phyloP scores from a whole-genome alignment of 2,888 invertebrate genomes.

The Ectemnius lituratus region DNA sequence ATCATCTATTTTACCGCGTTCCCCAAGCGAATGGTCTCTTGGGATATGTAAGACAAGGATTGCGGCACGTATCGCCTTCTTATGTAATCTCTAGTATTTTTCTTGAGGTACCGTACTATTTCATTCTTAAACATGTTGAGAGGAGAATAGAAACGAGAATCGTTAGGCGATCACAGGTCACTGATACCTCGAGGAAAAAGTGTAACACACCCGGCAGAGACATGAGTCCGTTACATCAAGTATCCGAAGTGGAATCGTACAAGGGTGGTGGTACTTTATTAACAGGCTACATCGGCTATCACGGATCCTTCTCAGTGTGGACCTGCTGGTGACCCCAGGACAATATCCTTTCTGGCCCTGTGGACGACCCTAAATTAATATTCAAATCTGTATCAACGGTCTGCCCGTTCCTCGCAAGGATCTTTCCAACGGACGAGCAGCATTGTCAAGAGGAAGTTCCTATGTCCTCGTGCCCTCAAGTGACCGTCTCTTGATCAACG shows the following conservation, averaged over 20 bases:
- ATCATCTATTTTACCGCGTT: constrained; percentile 8
- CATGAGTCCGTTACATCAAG: constrained; percentile 37
- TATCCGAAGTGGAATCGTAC: constrained; percentile 41
- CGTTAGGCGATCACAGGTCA: not conserved
- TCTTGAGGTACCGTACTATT: too few relatives aligned
- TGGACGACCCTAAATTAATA: constrained; percentile 72
- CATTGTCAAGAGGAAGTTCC: constrained; percentile 51
- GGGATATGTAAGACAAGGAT: too few relatives aligned
- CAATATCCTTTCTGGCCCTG: constrained; percentile 53
- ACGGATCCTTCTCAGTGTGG: constrained; percentile 46
- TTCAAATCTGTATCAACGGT: constrained; percentile 72
- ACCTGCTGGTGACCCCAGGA: constrained; percentile 57
- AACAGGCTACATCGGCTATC: constrained; percentile 57
- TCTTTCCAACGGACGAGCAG: constrained; percentile 52
- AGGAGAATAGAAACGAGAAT: not conserved
- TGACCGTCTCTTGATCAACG: constrained; percentile 50
- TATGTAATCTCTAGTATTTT: too few relatives aligned
- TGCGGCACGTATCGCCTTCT: too few relatives aligned
- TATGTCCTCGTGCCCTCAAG: constrained; percentile 46
- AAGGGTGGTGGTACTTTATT: constrained; percentile 53
- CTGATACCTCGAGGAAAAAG: constrained; percentile 2
- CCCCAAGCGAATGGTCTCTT: too few relatives aligned
- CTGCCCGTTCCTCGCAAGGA: constrained; percentile 31
- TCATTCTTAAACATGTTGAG: too few relatives aligned
- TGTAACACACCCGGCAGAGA: not conserved